Evolutionary conservation across 2,888 invertebrate genomes (phyloP), one percentile per base, ranked within the genome.

Genomic region (Ormyrus labotus): DNA sequence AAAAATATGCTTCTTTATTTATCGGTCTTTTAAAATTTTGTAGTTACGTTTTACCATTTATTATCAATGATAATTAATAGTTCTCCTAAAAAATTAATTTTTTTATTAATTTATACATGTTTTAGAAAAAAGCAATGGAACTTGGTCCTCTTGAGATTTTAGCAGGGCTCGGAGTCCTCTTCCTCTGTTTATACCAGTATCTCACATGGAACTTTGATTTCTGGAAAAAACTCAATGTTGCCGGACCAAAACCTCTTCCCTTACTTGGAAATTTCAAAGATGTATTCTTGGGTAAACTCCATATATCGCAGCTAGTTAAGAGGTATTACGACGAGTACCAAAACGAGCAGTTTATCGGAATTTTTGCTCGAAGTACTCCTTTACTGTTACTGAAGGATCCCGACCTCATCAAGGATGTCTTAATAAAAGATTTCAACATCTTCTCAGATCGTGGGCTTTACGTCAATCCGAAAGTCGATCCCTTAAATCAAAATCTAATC

Each of bases 361-460:
- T 92, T 3, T 92, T 86, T 77, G 85, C 82, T 1, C 83, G 88
- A 5, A 87, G 87, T 0, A 83, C 77, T 0, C 92, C 92, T 0
- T 81, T 90, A 19, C 74, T 92, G 0, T 6, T 92, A 51, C 58
- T 92, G 0, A 82, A 88, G 5, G 91, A 87, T 81, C 90, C 90
- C 0, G 88, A 91, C n/a, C 69, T 92, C 10, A 88, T 90, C 2
- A 88, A 87, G 19, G 88, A 89, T 6, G 85, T 92, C 0, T 86
- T 91, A 2, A 90, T 92, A 9, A 90, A 87, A n/a, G 91, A 92
- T 68, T 92, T 92, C 34, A 87, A 89, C 9, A 85, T 69, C 0
- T 86, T 89, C 67, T 69, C 85, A 1, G 83, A 85, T n/a, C 87
- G 90, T 13, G 88, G 89, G 1, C 72, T 87, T 1, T 81, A 88